Percentiles rank a stretch among this genome's conserved stretches.
Evolutionary conservation across 92 coral and sea anemone species (phyloP).

Genomic region (Diadumene lineata): DNA sequence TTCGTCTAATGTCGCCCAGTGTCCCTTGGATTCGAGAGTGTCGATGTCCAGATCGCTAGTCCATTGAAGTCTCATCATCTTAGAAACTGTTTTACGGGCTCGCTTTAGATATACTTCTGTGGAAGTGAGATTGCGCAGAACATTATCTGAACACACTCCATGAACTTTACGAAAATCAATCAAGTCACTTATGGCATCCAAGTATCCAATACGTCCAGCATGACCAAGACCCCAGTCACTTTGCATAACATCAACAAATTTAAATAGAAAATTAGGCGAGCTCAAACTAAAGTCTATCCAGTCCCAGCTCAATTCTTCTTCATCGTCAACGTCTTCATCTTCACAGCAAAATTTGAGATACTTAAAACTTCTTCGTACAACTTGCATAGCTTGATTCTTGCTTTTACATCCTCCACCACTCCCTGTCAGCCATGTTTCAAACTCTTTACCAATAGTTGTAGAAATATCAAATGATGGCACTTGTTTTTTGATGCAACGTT

Average conservation of each 20-base stretch:
- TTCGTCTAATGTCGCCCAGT: constrained; percentile 62
- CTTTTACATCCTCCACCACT: constrained; percentile 47
- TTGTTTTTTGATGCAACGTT: neutral
- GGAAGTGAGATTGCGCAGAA: constrained; percentile 27
- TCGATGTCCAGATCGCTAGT: constrained; percentile 49
- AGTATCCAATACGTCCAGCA: constrained; percentile 31
- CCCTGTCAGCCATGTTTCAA: constrained; percentile 37
- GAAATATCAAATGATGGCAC: constrained; percentile 24
- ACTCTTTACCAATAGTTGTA: constrained; percentile 3
- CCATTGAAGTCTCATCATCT: constrained; percentile 45
- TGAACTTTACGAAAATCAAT: constrained; percentile 46
- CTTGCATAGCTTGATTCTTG: constrained; percentile 26
- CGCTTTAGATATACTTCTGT: constrained; percentile 46
- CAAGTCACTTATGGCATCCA: constrained; percentile 35
- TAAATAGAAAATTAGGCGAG: constrained; percentile 21
- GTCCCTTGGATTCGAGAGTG: constrained; percentile 41
- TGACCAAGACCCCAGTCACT: constrained; percentile 23
- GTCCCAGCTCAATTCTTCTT: neutral
- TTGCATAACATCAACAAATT: constrained; percentile 24
- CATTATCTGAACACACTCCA: constrained; percentile 14
- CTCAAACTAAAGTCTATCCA: constrained; percentile 25
- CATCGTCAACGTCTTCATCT: constrained; percentile 27
- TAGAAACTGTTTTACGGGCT: constrained; percentile 38
- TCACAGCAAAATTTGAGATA: constrained; percentile 51
- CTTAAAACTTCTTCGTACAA: constrained; percentile 34